Evolutionary conservation across 2,888 invertebrate genomes (phyloP), one percentile per base, ranked within the genome.

Genomic region (Zhengitettix transpicula): DNA sequence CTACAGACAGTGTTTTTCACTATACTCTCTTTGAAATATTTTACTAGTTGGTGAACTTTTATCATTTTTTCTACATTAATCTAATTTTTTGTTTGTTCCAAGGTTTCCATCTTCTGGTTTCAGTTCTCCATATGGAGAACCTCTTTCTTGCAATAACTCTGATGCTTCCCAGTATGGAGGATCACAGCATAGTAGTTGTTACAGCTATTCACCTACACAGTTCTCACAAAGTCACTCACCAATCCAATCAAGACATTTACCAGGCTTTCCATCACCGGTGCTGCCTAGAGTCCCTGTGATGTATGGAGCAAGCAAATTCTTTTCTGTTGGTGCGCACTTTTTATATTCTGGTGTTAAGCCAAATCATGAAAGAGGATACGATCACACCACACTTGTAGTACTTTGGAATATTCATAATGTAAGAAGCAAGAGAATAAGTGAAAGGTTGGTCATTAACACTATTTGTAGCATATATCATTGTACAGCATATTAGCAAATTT

Each of bases 91-190:
- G 7, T 28, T 2, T 56, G 16, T 54, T 40, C 9, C 56, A 62
- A 82, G 82, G 58, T 68, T 75, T 14, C 72, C 72, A 14, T 75
- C 74, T 28, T 75, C 75, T 1, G 75, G 75, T 10, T 69, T 76
- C 62, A 75, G 75, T 16, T 69, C 75, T n/a, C 75, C 76, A 1
- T 81, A 88, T 67, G 89, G 89, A 58, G 89, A 90, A 47, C 89
- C 89, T 12, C 75, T 92, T 63, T 89, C 89, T 59, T 82, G 92
- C 62, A 92, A 91, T 76, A 92, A 92, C 75, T 90, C 89, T 67
- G 92, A 92, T 71, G 91, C 92, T 2, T 91, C 91, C 62, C 87
- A 88, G 72, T 90, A 90, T 67, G 89, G 90, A 65, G 91, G 90
- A 70, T 67, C 67, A 11, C 66, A 65, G 57, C 90, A 90, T 75